phyloP scores from a whole-genome alignment of 2,113 vertebrate species.

The Laterallus jamaicensis region DNA sequence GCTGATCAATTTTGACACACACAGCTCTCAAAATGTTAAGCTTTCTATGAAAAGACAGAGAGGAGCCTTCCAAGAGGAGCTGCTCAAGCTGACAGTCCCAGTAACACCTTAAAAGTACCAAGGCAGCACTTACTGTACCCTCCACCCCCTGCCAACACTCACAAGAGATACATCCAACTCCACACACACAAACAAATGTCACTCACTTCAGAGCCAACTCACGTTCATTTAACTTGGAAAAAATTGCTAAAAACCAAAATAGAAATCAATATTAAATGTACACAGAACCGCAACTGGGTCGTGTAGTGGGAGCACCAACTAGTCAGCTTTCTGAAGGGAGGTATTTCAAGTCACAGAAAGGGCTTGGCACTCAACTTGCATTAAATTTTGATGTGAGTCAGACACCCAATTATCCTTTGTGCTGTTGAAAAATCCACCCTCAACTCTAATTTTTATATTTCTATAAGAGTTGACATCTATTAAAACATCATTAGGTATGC shows the following conservation, averaged over 20 bases:
- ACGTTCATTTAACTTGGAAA: background rate
- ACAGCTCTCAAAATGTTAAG: background rate
- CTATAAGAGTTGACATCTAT: constrained; percentile 27
- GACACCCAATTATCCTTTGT: constrained; percentile 25
- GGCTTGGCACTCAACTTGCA: background rate
- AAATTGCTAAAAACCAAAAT: background rate
- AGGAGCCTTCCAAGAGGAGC: background rate
- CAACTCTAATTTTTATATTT: background rate
- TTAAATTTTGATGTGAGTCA: constrained; percentile 30
- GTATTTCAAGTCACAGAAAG: background rate
- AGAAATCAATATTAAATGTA: background rate
- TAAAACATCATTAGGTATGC: constrained; percentile 35
- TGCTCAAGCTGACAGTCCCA: background rate
- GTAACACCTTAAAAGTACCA: background rate
- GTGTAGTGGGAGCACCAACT: background rate
- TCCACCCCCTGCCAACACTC: background rate
- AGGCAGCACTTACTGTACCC: background rate
- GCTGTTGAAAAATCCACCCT: constrained; percentile 41
- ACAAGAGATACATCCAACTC: background rate
- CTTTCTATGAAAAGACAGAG: background rate
- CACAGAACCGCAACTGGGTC: background rate
- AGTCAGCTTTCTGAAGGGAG: background rate
- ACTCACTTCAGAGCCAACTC: background rate
- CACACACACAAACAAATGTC: background rate
- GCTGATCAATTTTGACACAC: background rate